Evolutionary conservation across 2,797 vertebrate species (phyloP).

Genomic region (Acropternis orthonyx): DNA sequence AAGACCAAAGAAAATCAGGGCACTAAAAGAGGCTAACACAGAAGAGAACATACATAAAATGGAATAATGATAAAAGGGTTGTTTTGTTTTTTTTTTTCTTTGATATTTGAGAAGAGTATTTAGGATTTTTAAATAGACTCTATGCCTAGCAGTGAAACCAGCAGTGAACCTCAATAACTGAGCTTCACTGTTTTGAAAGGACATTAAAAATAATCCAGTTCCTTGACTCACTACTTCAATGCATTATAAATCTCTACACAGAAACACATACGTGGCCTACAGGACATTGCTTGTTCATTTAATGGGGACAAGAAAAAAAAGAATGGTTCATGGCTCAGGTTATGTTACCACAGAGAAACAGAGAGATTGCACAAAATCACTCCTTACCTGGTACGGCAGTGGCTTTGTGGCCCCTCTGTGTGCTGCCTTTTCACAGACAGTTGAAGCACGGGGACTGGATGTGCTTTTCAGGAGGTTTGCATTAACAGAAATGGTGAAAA

Average conservation of each 20-base stretch:
- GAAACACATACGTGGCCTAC: neutral
- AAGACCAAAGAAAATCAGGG: neutral
- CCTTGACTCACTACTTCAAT: neutral
- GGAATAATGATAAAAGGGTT: neutral
- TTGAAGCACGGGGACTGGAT: neutral
- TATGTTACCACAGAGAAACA: fast-evolving
- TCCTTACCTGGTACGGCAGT: fast-evolving
- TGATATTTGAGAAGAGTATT: neutral
- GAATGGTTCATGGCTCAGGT: neutral
- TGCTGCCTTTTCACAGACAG: neutral
- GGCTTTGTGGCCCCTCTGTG: fast-evolving
- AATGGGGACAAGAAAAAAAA: neutral
- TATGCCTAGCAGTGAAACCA: neutral
- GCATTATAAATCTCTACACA: neutral
- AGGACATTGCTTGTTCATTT: neutral
- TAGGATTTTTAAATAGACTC: neutral
- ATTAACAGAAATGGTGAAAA: neutral
- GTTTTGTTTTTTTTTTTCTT: neutral
- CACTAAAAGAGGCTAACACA: neutral
- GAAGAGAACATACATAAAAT: neutral
- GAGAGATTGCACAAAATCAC: neutral
- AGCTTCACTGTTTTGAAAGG: neutral
- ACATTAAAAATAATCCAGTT: neutral
- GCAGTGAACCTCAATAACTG: neutral
- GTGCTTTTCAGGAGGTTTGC: neutral